Percentiles rank a stretch among this genome's conserved stretches.
These are phyloP conservation scores for Dendrophyllia cribrosa DNA, from an alignment of 64 coral and sea anemone species.

Conservation along the genomic window DNA sequence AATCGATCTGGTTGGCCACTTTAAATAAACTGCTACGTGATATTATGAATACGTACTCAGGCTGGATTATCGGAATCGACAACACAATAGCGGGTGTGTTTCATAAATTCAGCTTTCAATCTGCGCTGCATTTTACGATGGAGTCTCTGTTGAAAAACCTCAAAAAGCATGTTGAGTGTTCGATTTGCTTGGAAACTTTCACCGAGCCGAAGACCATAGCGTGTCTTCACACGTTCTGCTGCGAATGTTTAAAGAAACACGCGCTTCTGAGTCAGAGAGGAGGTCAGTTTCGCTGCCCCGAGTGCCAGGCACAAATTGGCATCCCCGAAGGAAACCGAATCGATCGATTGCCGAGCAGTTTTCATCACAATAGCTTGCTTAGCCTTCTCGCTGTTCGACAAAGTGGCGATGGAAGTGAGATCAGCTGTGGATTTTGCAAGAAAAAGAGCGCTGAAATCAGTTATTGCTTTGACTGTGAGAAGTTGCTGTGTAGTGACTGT, in stretches of 20 bases:
- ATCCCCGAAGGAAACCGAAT: not conserved
- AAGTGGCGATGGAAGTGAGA: not conserved
- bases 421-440: not conserved
- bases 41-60: not conserved
- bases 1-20: not conserved
- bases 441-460: not conserved
- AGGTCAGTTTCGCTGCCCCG: no score
- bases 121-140: not conserved
- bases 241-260: not conserved
- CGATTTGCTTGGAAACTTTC: conserved; percentile 27
- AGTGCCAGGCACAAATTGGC: no score
- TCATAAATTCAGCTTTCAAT: not conserved
- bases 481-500: not conserved
- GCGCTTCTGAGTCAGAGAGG: no score
- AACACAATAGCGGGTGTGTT: not conserved
- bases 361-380: no score
- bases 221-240: conserved; percentile 48
- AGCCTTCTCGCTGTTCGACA: not conserved
- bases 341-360: no score
- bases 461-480: conserved; percentile 42
- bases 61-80: not conserved
- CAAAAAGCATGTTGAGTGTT: conserved; percentile 33
- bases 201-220: conserved; percentile 12
- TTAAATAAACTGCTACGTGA: not conserved
- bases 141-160: conserved; percentile 31